Evolutionary conservation across 2,888 invertebrate genomes (phyloP), one percentile per base, ranked within the genome.

Genomic region (Leptopilina syphax): DNA sequence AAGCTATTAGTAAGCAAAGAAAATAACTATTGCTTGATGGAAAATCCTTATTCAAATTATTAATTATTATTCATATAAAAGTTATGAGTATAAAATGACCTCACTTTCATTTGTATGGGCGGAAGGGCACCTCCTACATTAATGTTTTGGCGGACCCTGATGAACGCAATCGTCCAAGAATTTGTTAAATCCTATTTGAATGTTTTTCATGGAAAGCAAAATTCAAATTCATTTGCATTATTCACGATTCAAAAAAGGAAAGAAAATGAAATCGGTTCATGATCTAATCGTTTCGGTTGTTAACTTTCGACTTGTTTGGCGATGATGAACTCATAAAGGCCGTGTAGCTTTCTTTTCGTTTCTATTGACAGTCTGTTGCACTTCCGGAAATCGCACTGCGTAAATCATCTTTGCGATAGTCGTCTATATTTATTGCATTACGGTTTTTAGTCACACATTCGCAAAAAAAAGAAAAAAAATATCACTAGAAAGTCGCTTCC

Each of bases 41-140:
- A 70, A 70, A 63, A 63, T 63, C 63, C 50, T 24, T 70, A 27
- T 34, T 70, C 50, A 12, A 3, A 70, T 54, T 70, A 70, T 54
- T 54, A 70, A 63, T 68, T 13, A 54, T 54, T 70, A 70, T 70
- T 70, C 70, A 70, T 47, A 50, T 54, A 54, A 70, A 66, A 41
- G 8, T 34, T 27, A 34, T 50, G 24, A 70, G 34, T 63, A 3
- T 63, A 63, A 44, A n/a, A 24, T 73, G 73, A 54, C 73, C 73
- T 73, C 34, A 73, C 73, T 73, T 73, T 73, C 73, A 73, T 73
- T 73, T 73, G 73, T 57, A 73, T 73, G 73, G 73, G 73, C 73
- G 73, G 73, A 73, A 73, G 73, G 73, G 57, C 73, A 73, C 54
- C 73, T n/a, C 73, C 73, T 60, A 73, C 73, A 57, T 60, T 73